Evolutionary conservation across 2,888 invertebrate genomes (phyloP).

Genomic region (Blomia tropicalis): DNA sequence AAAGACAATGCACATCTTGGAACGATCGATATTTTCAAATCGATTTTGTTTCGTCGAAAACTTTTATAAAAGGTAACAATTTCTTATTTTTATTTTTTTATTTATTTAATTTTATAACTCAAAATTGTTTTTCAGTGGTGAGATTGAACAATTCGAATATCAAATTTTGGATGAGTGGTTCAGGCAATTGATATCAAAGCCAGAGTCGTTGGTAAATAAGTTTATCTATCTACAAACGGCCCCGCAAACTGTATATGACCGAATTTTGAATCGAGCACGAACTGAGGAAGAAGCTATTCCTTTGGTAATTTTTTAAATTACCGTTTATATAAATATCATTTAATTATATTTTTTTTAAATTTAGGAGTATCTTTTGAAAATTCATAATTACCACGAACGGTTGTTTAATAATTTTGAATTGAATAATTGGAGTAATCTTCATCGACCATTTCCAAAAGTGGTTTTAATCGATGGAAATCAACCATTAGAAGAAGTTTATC

Average conservation of each 20-base stretch:
- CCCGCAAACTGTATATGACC: conserved; percentile 53
- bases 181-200: conserved; percentile 52
- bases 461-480: background rate
- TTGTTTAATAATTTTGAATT: background rate
- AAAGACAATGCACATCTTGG: conserved; percentile 45
- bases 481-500: conserved; percentile 1
- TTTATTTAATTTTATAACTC: background rate
- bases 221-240: conserved; percentile 62
- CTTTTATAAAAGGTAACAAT: conserved; percentile 39
- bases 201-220: conserved; percentile 44
- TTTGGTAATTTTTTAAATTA: background rate
- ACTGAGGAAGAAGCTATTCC: conserved; percentile 48
- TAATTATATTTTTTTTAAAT: background rate
- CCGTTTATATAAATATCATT: background rate
- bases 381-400: conserved; percentile 17
- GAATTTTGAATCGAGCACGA: conserved; percentile 58
- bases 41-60: conserved; percentile 65
- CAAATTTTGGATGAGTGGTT: conserved; percentile 73
- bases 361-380: conserved; percentile 11
- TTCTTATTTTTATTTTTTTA: background rate
- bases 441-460: background rate
- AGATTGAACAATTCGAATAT: conserved; percentile 57
- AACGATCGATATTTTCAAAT: conserved; percentile 71
- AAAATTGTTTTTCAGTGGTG: conserved; percentile 37
- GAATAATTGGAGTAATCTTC: background rate